phyloP scores from a whole-genome alignment of 2,113 vertebrate genomes.

The Gadus chalcogrammus region DNA sequence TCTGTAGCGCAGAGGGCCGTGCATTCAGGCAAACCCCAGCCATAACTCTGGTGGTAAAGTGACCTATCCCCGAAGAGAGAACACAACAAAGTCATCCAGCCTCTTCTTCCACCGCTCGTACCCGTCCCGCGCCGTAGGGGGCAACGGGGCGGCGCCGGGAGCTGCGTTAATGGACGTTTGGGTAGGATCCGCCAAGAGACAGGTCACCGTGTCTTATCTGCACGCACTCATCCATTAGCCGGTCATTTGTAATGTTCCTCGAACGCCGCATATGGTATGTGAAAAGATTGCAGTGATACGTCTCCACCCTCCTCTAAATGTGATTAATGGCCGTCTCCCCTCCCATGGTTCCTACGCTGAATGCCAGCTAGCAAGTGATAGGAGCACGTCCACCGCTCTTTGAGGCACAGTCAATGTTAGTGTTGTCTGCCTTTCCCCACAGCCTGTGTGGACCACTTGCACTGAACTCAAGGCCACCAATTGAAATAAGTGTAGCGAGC shows the following conservation, averaged over 20 bases:
- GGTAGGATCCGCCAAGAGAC: conserved; percentile 4
- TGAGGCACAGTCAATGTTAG: no score
- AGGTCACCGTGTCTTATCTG: neutral
- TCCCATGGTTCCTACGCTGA: neutral
- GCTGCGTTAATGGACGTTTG: conserved; percentile 33
- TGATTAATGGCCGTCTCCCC: neutral
- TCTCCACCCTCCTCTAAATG: neutral
- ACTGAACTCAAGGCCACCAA: neutral
- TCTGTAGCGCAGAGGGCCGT: conserved; percentile 37
- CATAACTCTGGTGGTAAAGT: conserved; percentile 56
- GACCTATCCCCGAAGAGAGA: conserved; percentile 45
- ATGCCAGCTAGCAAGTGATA: neutral
- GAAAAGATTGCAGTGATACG: neutral
- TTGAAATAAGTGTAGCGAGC: neutral
- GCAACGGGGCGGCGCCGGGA: conserved; percentile 31
- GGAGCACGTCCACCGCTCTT: neutral
- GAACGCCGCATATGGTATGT: conserved; percentile 1
- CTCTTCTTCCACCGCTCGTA: conserved; percentile 38
- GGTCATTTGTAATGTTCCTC: neutral
- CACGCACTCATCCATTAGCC: neutral
- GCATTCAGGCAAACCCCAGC: conserved; percentile 46
- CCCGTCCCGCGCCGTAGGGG: conserved; percentile 39
- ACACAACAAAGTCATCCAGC: conserved; percentile 61
- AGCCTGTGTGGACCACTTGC: neutral
- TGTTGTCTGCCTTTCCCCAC: no score